phyloP scores from a whole-genome alignment of 2,113 vertebrate species.

The Speoplatyrhinus poulsoni region DNA sequence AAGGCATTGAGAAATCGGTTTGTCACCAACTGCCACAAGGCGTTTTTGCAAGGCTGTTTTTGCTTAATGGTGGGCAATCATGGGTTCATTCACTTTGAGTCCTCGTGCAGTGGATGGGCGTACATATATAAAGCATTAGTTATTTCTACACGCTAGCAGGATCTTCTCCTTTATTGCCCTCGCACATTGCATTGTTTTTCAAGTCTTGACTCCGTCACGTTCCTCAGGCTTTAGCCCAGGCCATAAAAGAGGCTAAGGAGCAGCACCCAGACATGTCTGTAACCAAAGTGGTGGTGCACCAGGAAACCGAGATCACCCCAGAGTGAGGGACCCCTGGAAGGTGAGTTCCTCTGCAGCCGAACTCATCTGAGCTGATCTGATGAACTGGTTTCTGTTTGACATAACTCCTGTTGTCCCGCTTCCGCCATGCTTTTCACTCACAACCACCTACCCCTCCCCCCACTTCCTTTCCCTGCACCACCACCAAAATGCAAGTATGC shows the following conservation, averaged over 20 bases:
- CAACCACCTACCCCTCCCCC: too few relatives aligned
- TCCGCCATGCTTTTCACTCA: too few relatives aligned
- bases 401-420: too few relatives aligned
- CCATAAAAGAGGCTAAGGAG: conserved; percentile 95
- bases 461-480: too few relatives aligned
- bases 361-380: too few relatives aligned
- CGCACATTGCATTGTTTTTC: not conserved
- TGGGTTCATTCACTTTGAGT: not conserved
- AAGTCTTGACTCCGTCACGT: not conserved
- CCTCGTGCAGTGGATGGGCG: not conserved
- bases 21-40: not conserved
- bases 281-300: conserved; percentile 98
- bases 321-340: conserved; percentile 71
- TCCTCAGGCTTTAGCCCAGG: conserved; percentile 90
- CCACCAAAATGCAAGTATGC: not conserved
- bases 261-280: conserved; percentile 99
- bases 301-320: conserved; percentile 94
- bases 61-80: not conserved
- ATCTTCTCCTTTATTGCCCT: not conserved
- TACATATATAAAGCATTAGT: conserved; percentile 7
- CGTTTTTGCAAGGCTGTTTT: not conserved
- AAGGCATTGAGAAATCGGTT: not conserved
- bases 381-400: too few relatives aligned
- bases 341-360: conserved; percentile 31
- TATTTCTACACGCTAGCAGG: not conserved